phyloP scores from a whole-genome alignment of 2,113 vertebrate genomes.

The Odobenus rosmarus region DNA sequence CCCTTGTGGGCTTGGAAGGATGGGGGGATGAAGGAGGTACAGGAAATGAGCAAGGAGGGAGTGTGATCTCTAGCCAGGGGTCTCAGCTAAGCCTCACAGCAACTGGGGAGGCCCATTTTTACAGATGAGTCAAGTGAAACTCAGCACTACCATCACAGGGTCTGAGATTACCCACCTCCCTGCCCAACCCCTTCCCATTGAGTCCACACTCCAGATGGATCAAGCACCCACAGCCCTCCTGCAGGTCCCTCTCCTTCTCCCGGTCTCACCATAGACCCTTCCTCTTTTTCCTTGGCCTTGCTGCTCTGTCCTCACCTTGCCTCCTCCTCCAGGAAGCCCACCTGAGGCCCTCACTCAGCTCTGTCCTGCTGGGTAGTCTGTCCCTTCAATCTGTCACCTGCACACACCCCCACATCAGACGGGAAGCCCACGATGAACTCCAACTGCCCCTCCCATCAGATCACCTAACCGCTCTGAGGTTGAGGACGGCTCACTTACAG shows the following conservation, averaged over 20 bases:
- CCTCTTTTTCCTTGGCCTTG: background rate
- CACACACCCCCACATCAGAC: background rate
- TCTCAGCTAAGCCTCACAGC: background rate
- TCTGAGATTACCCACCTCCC: background rate
- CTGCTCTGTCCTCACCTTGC: background rate
- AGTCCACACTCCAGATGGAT: background rate
- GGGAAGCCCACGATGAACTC: background rate
- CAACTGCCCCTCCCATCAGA: background rate
- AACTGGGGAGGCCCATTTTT: background rate
- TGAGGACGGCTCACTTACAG: background rate
- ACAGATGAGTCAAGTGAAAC: slow-evolving; percentile 28
- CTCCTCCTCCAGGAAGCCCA: slow-evolving; percentile 54
- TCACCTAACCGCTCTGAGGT: background rate
- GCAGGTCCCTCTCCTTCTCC: background rate
- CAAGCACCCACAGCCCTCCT: too few relatives aligned
- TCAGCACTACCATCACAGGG: background rate
- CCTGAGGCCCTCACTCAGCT: background rate
- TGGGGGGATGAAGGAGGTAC: background rate
- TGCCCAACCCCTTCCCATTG: background rate
- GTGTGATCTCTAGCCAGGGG: slow-evolving; percentile 42
- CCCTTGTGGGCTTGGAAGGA: background rate
- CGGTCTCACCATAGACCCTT: background rate
- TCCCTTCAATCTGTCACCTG: background rate
- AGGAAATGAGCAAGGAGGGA: slow-evolving; percentile 47
- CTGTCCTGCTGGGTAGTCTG: background rate